Base-by-base conservation (phyloP, 2,113 vertebrate species). In the Cinclus mexicanus region DNA sequence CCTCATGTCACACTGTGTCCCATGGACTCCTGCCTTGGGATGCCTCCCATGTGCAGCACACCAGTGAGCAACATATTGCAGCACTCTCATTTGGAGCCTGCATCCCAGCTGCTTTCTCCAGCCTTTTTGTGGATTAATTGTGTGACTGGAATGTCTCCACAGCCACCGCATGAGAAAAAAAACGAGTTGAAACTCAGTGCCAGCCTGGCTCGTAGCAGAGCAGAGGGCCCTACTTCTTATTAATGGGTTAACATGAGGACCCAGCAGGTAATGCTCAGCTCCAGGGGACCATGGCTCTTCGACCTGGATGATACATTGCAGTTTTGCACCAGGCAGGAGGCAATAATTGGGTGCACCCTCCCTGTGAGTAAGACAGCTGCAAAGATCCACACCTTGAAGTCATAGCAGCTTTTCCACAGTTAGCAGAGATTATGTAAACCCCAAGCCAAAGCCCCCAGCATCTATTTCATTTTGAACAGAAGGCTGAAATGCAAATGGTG, bases 391-490 rank as follows among this genome's bases (percentile, higher is more conserved):
- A 71, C 55, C 84, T 88, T 72, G 79, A 89, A 91, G 57, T 72
- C 78, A 61, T 14, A 65, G 71, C 46, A 63, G 81, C 44, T 90
- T 95, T 89, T 83, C 70, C 72, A 44, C 64, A 61, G 63, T 61
- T 85, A 93, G 60, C 41, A 77, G 59, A 63, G 70, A 76, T 79
- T 90, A 57, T 21, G 55, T 46, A 85, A 89, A 91, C 21, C 42
- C 39, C 2, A 10, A 89, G 55, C 87, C 93, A 91, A 89, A 82
- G 50, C 28, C 46, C 35, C 29, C 52, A 31, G 44, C 42, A 42
- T 89, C 63, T 85, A 46, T 72, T 84, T 61, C 50, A 53, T 76
- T 94, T 91, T 39, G n/a, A 91, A 89, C 87, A 93, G 91, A 83
- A 94, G 63, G 78, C 49, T 95, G 39, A 83, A 91, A 91, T 53